Base-by-base conservation (phyloP, 2,888 invertebrate genomes). In the Platyscelio sp. region DNA sequence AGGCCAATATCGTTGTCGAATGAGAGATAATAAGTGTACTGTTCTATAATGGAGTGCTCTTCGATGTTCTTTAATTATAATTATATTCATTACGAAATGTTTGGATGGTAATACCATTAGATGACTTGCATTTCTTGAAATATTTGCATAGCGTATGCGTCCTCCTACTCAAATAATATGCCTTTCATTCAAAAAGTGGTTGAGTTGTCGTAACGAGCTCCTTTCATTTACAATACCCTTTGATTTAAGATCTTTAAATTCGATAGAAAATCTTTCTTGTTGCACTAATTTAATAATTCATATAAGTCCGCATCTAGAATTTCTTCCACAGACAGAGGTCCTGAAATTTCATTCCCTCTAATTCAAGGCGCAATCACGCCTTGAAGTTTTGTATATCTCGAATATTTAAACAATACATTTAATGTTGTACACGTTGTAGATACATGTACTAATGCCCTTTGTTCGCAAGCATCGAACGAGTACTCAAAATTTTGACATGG, bases 291-390 rank as follows among this genome's bases (percentile, higher is more conserved):
- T 68, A 20, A 68, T 22, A 38, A 70, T 70, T 22, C 18, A 3
- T n/a, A n/a, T 2, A 40, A n/a, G 15, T 76, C 67, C 24, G 65
- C 38, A 22, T 49, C 27, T 27, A 6, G 13, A 2, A 67, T 15
- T 46, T 56, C 56, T 46, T 27, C 76, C 11, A 76, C 58, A 6
- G 9, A 26, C 6, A 71, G 29, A 27, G 71, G 29, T 26, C 56
- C 70, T 18, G 9, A 20, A 6, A 60, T 15, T 22, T 60, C 27
- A 5, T 43, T 46, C 13, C 43, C 43, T 70, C 22, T 29, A 46
- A 20, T 18, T 46, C 71, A 71, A n/a, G 58, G 56, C 18, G 71
- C 71, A 9, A 60, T 58, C n/a, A 60, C 71, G 18, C 71, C 60
- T 22, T 60, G 56, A 27, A 71, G 46, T 22, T 71, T 71, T 20